Percentiles rank a stretch among this genome's conserved stretches.
These are phyloP conservation scores for Trogon surrucura DNA, from an alignment of 2,113 vertebrate genomes.

Conservation along the genomic window DNA sequence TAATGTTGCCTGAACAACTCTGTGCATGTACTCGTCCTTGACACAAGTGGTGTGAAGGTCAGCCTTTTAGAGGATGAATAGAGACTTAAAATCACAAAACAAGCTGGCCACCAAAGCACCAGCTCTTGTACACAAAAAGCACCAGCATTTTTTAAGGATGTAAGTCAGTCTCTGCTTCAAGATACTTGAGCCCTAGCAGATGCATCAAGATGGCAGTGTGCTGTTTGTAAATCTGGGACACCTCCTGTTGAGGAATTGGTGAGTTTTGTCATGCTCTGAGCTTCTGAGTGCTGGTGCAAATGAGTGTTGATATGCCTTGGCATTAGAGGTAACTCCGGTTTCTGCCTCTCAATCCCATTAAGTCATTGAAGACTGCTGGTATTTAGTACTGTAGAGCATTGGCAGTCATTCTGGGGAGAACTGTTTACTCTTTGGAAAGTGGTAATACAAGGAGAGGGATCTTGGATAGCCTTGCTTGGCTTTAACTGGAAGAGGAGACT, in stretches of 20 bases:
- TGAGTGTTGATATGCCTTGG: fast-evolving
- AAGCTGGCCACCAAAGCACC: not conserved
- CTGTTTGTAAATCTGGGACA: not conserved
- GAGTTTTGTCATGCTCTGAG: not conserved
- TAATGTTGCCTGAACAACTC: not conserved
- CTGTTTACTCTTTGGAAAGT: not conserved
- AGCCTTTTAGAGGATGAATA: not conserved
- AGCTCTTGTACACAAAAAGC: not conserved
- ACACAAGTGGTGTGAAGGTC: not conserved
- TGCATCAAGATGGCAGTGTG: not conserved
- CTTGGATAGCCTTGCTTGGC: not conserved
- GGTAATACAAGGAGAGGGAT: not conserved
- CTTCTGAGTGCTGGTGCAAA: not conserved
- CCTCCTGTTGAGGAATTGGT: not conserved
- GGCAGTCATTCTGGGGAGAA: not conserved
- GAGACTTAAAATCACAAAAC: not conserved
- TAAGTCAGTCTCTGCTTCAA: not conserved
- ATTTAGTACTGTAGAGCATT: not conserved
- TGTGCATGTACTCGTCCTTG: not conserved
- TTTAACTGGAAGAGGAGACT: not conserved
- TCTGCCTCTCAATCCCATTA: not conserved
- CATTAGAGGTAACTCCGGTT: not conserved
- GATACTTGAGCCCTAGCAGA: not conserved
- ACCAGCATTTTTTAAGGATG: not conserved
- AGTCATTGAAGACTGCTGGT: not conserved